These are phyloP conservation scores for Porites lobata DNA, from an alignment of 92 coral and sea anemone species.

Conservation along the genomic window DNA sequence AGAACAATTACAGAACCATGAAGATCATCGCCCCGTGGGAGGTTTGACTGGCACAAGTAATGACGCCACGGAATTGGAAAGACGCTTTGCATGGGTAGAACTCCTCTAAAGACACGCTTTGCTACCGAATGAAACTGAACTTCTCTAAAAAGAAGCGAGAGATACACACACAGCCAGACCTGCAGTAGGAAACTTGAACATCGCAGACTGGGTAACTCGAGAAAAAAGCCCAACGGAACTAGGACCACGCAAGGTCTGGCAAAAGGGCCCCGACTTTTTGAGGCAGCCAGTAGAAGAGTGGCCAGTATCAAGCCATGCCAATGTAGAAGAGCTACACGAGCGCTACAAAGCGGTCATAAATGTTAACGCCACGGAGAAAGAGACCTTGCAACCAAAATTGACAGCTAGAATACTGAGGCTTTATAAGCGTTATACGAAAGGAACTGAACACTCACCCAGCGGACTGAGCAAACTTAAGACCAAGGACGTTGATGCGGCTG, in stretches of 20 bases:
- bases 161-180: conserved; percentile 42
- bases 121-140: conserved; percentile 53
- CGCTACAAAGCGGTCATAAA: conserved; percentile 18
- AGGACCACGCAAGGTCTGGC: conserved; percentile 14
- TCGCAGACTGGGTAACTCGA: conserved; percentile 39
- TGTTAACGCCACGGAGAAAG: neutral
- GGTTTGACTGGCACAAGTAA: neutral
- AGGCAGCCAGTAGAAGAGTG: conserved; percentile 22
- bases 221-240: conserved; percentile 17
- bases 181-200: conserved; percentile 48
- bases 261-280: conserved; percentile 20
- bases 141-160: conserved; percentile 50
- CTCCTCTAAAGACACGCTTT: conserved; percentile 38
- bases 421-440: conserved; percentile 25
- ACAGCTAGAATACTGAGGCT: conserved; percentile 57
- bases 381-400: conserved; percentile 33
- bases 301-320: conserved; percentile 27
- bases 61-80: conserved; percentile 4
- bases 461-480: neutral
- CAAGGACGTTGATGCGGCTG: conserved; percentile 12
- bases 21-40: neutral
- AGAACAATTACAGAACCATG: neutral
- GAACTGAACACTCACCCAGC: conserved; percentile 3
- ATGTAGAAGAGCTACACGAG: conserved; percentile 31
- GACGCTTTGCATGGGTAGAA: conserved; percentile 29